Percentiles rank a stretch among this genome's conserved stretches.
Conservation (phyloP, 2,113 vertebrate genomes). For the Peromyscus californicus region DNA sequence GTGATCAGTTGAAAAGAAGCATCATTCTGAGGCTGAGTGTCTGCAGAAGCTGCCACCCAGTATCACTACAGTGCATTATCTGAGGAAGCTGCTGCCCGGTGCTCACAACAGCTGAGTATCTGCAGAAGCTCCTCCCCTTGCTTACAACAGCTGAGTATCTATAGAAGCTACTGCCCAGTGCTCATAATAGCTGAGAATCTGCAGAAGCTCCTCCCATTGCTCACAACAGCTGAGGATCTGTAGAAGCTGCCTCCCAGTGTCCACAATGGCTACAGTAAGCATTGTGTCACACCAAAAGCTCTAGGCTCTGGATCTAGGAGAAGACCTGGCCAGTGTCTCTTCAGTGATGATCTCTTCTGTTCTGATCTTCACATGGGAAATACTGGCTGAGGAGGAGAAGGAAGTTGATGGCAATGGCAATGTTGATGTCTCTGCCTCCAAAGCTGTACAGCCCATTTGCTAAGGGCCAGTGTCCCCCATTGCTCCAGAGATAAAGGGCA, state of each 20-base stretch:
- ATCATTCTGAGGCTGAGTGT: neutral
- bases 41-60: neutral
- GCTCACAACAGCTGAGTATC: neutral
- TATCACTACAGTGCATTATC: neutral
- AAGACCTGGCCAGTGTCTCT: slow-evolving; percentile 10
- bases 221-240: neutral
- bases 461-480: slow-evolving; percentile 88
- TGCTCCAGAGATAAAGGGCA: slow-evolving; percentile 86
- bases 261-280: neutral
- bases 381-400: slow-evolving; percentile 85
- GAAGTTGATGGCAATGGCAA: slow-evolving; percentile 87
- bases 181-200: neutral
- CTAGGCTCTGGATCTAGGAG: rapidly evolving
- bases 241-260: neutral
- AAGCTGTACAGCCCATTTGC: slow-evolving; percentile 90
- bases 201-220: neutral
- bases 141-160: neutral
- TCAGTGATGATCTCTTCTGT: slow-evolving; percentile 87
- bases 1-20: neutral
- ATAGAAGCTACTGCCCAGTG: neutral
- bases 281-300: rapidly evolving
- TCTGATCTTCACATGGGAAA: slow-evolving; percentile 90
- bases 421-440: slow-evolving; percentile 88
- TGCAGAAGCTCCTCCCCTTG: too few species aligned
- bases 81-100: neutral